Conservation (phyloP, 2,888 invertebrate genomes). For the Hirtodrosophila trivittata region DNA sequence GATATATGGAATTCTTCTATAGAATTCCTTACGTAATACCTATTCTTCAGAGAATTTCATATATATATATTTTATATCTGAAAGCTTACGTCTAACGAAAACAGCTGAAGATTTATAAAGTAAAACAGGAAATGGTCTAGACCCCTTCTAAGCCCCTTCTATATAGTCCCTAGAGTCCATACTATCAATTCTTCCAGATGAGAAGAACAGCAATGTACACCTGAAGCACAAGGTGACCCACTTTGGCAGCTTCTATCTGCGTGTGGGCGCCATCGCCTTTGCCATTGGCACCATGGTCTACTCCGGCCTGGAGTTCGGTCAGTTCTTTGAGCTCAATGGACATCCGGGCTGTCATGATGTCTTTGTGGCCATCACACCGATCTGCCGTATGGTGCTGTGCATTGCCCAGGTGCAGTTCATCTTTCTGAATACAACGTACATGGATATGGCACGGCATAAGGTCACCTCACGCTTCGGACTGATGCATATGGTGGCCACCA, state of each 20-base stretch:
- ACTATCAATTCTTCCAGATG: slow-evolving; percentile 67
- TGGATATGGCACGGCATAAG: slow-evolving; percentile 87
- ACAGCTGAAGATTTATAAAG: too few species aligned
- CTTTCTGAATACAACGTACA: slow-evolving; percentile 93
- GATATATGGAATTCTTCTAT: too few species aligned
- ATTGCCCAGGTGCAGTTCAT: slow-evolving; percentile 97
- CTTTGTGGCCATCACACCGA: slow-evolving; percentile 90
- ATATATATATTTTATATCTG: too few species aligned
- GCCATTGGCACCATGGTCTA: slow-evolving; percentile 89
- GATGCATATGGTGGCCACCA: slow-evolving; percentile 96
- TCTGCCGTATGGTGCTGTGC: slow-evolving; percentile 92
- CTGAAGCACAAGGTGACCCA: slow-evolving; percentile 84
- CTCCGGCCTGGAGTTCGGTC: slow-evolving; percentile 89
- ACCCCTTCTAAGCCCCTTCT: too few species aligned
- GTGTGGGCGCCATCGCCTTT: slow-evolving; percentile 89
- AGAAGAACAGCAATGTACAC: slow-evolving; percentile 81
- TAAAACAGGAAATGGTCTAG: too few species aligned
- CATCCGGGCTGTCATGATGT: slow-evolving; percentile 87
- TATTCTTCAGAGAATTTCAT: too few species aligned
- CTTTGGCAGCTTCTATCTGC: slow-evolving; percentile 94
- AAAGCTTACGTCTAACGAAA: too few species aligned
- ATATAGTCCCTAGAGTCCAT: too few species aligned
- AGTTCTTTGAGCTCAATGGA: slow-evolving; percentile 89
- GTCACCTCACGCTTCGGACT: slow-evolving; percentile 93
- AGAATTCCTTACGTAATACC: too few species aligned